Percentiles rank a stretch among this genome's conserved stretches.
Evolutionary conservation across 2,888 invertebrate species (phyloP).

Genomic region (Cotesia congregata): DNA sequence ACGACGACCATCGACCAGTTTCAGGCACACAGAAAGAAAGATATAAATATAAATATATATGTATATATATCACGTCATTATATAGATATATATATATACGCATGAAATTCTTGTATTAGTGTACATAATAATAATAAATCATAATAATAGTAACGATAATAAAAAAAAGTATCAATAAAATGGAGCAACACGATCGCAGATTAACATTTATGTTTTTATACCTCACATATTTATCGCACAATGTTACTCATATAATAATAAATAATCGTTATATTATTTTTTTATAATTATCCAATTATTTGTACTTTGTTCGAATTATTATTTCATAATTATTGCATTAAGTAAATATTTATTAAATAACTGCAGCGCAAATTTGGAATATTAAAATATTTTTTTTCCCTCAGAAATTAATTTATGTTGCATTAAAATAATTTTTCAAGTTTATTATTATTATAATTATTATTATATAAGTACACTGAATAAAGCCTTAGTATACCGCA

Average conservation of each 20-base stretch:
- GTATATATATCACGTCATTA: slow-evolving; percentile 30
- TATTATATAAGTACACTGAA: slow-evolving; percentile 38
- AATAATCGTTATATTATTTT: background rate
- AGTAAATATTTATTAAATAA: no score
- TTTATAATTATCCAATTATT: background rate
- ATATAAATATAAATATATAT: slow-evolving; percentile 52
- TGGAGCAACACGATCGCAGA: slow-evolving; percentile 39
- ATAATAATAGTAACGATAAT: background rate
- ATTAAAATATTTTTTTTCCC: no score
- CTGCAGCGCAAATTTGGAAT: no score
- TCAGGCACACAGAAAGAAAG: slow-evolving; percentile 70
- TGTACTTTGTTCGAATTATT: no score
- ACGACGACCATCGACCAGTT: slow-evolving; percentile 70
- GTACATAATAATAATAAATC: background rate
- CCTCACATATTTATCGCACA: slow-evolving; percentile 2
- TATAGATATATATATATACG: slow-evolving; percentile 29
- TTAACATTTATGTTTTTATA: background rate
- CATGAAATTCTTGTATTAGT: background rate
- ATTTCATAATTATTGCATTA: no score
- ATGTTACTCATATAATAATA: background rate
- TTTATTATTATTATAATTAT: slow-evolving; percentile 1
- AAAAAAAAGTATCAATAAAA: slow-evolving; percentile 4
- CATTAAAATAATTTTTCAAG: background rate
- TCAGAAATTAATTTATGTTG: no score
- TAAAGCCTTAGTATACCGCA: background rate